phyloP scores from a whole-genome alignment of 2,797 vertebrate genomes.

The Crenichthys baileyi region DNA sequence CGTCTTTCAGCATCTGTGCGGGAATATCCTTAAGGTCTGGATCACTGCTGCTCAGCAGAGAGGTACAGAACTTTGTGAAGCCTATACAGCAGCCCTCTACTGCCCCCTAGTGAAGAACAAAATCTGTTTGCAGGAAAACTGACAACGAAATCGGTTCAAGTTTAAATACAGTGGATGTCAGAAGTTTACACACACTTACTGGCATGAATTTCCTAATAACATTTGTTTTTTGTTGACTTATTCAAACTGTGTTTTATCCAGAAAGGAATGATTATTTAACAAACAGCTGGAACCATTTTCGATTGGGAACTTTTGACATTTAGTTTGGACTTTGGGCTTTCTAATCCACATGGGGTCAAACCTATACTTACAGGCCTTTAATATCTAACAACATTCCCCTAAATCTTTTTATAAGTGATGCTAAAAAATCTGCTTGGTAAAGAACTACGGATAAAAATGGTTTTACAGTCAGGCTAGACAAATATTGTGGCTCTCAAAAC shows the following conservation, averaged over 20 bases:
- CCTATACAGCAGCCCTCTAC: constrained; percentile 91
- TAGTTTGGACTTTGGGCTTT: background rate
- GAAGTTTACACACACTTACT: background rate
- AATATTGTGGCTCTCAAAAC: background rate
- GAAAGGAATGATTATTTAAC: background rate
- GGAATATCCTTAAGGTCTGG: constrained; percentile 82
- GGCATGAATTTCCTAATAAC: background rate
- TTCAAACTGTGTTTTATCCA: background rate
- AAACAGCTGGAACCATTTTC: background rate
- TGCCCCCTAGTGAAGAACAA: constrained; percentile 82
- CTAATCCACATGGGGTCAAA: background rate
- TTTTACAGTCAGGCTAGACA: background rate
- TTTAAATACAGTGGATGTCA: background rate
- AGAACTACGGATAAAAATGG: background rate
- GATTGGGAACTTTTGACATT: too few species aligned
- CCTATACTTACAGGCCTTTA: background rate
- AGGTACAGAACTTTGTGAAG: constrained; percentile 87
- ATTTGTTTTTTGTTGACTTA: background rate
- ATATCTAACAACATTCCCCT: background rate
- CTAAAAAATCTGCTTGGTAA: too few species aligned
- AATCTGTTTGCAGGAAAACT: background rate
- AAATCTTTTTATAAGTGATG: background rate
- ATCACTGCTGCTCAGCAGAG: constrained; percentile 78
- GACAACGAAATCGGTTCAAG: background rate
- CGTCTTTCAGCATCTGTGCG: constrained; percentile 80